Base-by-base conservation (phyloP, 2,888 invertebrate species). In the Coelogynopora nodosa region DNA sequence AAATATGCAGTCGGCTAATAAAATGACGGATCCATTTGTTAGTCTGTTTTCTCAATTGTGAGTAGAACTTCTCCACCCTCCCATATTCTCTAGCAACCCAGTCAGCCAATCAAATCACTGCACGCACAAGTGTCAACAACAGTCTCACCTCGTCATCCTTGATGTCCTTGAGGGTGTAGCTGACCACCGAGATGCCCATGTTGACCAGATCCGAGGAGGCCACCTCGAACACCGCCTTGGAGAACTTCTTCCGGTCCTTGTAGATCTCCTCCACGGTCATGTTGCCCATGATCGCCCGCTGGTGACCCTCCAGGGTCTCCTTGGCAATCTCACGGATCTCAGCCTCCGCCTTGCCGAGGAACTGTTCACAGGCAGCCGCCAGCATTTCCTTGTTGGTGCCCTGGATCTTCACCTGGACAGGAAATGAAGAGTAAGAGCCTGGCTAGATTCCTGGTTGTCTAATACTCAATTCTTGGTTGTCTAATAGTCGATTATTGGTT, bases 261-360 rank as follows among this genome's bases (percentile, higher is more conserved):
- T 92, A 92, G 89, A 92, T 92, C 89, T 92, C 92, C 83, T 89
- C 92, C 10, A 92, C 92, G 27, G 92, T 92, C 92, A 92, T 92
- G 89, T 92, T 91, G 81, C 92, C 92, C 92, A 92, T 92, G 88
- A 92, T 92, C 27, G 92, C 92, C 67, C 92, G 89, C 90, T 92
- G 92, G 88, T 92, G 92, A 80, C 92, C 92, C 87, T 92, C 92
- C 26, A 92, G 89, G 0, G 92, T 92, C 84, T 92, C 92, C 88
- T 90, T 90, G 67, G 92, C 91, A 26, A 92, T 91, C 31, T 89
- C 88, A 26, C 90, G 89, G 67, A 92, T 91, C 88, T 92, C 91
- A 28, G 87, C 86, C 88, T 91, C 91, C 0, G 89, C 88, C 87
- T 92, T 92, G 18, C 92, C 91, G 31, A 92, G 90, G 88, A 92